phyloP scores from a whole-genome alignment of 2,888 invertebrate genomes.

The Trichopoda pennipes region DNA sequence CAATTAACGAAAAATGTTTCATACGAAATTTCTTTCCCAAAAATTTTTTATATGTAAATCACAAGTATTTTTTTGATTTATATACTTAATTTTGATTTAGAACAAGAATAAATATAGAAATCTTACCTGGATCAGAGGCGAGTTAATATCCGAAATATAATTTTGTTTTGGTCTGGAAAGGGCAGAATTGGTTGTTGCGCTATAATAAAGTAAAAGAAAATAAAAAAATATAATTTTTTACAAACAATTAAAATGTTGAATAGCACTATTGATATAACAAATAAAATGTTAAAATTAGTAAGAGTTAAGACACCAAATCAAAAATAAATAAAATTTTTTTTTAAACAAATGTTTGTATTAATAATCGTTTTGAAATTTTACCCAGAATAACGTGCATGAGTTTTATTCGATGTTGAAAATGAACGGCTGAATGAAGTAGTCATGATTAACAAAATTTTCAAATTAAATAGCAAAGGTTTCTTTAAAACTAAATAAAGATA shows the following conservation, averaged over 20 bases:
- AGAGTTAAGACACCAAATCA: slow-evolving; percentile 31
- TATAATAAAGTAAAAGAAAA: slow-evolving; percentile 70
- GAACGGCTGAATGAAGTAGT: slow-evolving; percentile 70
- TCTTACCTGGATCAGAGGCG: slow-evolving; percentile 87
- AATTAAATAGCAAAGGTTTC: slow-evolving; percentile 20
- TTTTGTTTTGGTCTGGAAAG: slow-evolving; percentile 80
- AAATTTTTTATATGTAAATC: too few relatives aligned
- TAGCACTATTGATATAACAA: slow-evolving; percentile 10
- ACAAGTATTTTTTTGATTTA: too few relatives aligned
- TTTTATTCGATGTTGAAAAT: slow-evolving; percentile 70
- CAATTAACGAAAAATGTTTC: too few relatives aligned
- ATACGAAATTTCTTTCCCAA: too few relatives aligned
- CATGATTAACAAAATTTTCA: slow-evolving; percentile 14
- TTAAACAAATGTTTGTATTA: background rate
- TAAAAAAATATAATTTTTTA: slow-evolving; percentile 13
- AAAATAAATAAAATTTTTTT: slow-evolving; percentile 10
- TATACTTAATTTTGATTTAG: too few relatives aligned
- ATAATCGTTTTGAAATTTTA: slow-evolving; percentile 38
- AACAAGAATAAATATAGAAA: background rate
- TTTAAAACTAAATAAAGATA: slow-evolving; percentile 35
- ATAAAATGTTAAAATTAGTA: slow-evolving; percentile 8
- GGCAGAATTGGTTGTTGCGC: slow-evolving; percentile 81
- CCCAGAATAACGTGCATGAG: slow-evolving; percentile 58
- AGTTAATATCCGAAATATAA: slow-evolving; percentile 92
- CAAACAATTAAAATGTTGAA: background rate